phyloP scores from a whole-genome alignment of 2,113 vertebrate genomes.

The Cyanocitta stelleri region DNA sequence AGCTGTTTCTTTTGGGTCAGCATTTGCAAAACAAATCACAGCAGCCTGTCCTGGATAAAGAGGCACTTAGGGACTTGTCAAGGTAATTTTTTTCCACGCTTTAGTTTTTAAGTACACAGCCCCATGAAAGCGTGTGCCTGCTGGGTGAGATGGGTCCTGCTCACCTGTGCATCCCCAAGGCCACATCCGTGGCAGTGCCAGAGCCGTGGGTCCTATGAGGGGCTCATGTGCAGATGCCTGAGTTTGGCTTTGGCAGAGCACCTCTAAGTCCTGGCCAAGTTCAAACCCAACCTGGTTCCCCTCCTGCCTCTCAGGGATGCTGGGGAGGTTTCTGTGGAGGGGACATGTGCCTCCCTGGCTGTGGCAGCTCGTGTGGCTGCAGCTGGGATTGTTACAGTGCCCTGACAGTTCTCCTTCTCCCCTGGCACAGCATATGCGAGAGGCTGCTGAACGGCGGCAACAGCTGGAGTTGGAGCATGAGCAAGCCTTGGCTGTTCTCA shows the following conservation, averaged over 20 bases:
- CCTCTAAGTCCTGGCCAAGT: background rate
- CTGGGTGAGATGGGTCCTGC: background rate
- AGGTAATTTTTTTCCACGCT: background rate
- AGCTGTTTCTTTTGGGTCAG: background rate
- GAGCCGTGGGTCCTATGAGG: background rate
- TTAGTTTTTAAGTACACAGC: background rate
- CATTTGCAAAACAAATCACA: background rate
- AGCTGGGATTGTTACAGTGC: rapidly evolving
- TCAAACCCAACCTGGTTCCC: background rate
- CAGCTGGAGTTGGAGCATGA: conserved; percentile 99
- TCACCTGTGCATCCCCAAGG: background rate
- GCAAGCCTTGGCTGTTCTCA: conserved; percentile 96
- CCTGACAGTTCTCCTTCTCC: background rate
- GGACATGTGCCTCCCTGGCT: background rate
- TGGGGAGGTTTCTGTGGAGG: background rate
- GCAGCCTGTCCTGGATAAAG: background rate
- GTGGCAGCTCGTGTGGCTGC: background rate
- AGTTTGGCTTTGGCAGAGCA: background rate
- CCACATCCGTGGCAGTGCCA: background rate
- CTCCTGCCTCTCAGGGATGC: background rate
- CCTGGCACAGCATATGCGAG: conserved; percentile 91
- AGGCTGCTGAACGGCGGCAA: conserved; percentile 97
- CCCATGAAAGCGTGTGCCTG: background rate
- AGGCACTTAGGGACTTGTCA: background rate
- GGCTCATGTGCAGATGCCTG: background rate